A percentile compares a stretch with the other conserved stretches of the same genome.
Conservation (phyloP, 1,140 invertebrate genomes). For the Bactericera cockerelli region DNA sequence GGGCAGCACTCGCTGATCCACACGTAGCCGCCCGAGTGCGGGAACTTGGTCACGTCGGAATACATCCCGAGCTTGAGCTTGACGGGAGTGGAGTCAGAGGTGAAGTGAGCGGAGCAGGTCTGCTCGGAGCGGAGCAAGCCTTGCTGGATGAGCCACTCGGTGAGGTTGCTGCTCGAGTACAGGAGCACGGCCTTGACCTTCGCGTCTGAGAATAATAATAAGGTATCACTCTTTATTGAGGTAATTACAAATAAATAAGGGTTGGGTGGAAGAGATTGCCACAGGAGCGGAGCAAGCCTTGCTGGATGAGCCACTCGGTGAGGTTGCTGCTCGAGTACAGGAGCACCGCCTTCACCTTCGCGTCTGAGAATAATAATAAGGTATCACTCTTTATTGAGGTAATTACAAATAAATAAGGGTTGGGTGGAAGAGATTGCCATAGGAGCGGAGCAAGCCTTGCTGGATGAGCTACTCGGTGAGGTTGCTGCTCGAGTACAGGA, state of each 20-base stretch:
- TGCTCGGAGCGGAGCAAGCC: conserved; percentile 62
- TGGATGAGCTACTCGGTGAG: conserved; percentile 81
- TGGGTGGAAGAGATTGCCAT: too few species aligned
- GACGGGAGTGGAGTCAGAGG: conserved; percentile 29
- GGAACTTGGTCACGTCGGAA: conserved; percentile 65
- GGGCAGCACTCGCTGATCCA: conserved; percentile 77
- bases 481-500: conserved; percentile 59
- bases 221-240: neutral
- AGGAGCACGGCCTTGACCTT: conserved; percentile 67
- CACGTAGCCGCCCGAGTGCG: conserved; percentile 72
- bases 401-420: too few species aligned
- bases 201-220: conserved; percentile 32
- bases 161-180: conserved; percentile 60
- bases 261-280: too few species aligned
- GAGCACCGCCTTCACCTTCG: conserved; percentile 61
- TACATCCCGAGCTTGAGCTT: conserved; percentile 69
- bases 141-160: conserved; percentile 75
- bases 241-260: too few species aligned
- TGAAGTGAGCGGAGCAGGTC: conserved; percentile 44
- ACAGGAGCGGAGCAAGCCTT: conserved; percentile 51
- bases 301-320: conserved; percentile 75
- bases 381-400: neutral
- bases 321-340: conserved; percentile 63
- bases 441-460: conserved; percentile 52
- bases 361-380: conserved; percentile 31